These are phyloP conservation scores for Eilema sororculum DNA, from an alignment of 2,888 invertebrate species.

Conservation along the genomic window DNA sequence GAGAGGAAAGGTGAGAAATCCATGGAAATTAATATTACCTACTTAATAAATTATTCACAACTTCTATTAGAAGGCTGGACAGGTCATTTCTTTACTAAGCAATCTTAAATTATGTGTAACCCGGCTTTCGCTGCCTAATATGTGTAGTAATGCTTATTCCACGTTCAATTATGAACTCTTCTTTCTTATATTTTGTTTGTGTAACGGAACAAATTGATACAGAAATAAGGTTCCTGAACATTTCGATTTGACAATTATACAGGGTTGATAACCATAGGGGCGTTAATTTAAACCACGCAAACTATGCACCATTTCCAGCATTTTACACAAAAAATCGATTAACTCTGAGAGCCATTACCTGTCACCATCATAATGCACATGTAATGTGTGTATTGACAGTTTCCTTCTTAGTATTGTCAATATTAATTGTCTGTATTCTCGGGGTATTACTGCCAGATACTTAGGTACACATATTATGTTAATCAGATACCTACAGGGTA, in stretches of 20 bases:
- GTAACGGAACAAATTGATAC: background rate
- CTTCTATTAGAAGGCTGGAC: background rate
- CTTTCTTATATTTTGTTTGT: background rate
- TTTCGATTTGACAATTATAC: background rate
- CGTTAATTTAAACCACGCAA: too few relatives aligned
- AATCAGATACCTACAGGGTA: too few relatives aligned
- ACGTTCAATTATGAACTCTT: background rate
- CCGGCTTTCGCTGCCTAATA: conserved; percentile 19
- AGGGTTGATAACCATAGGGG: too few relatives aligned
- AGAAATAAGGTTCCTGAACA: conserved; percentile 19
- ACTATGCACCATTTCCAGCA: too few relatives aligned
- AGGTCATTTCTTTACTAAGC: background rate
- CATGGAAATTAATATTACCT: background rate
- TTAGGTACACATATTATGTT: too few relatives aligned
- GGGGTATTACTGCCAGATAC: too few relatives aligned
- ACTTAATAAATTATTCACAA: background rate
- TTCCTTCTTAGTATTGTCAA: too few relatives aligned
- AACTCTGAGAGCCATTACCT: too few relatives aligned
- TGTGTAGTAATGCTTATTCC: background rate
- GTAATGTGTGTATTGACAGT: too few relatives aligned
- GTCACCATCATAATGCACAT: too few relatives aligned
- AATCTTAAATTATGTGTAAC: background rate
- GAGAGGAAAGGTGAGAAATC: conserved; percentile 93
- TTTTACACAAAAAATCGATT: too few relatives aligned
- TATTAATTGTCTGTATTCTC: too few relatives aligned